Conservation (phyloP, 1,140 invertebrate species). For the Drosophila navojoa region DNA sequence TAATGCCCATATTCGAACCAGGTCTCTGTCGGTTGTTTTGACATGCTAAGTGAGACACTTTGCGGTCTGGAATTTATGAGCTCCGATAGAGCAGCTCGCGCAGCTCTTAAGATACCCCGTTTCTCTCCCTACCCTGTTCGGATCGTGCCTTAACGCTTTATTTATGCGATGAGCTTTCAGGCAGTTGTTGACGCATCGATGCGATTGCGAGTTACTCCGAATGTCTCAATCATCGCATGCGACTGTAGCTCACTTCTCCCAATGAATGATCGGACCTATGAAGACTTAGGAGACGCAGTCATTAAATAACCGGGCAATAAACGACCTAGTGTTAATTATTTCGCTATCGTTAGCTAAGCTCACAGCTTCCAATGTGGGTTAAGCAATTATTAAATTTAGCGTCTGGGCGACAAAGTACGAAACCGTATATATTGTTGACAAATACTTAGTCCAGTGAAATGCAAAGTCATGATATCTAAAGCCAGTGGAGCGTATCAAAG, state of each 20-base stretch:
- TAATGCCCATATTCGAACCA: too few relatives aligned
- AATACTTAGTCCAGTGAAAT: neutral
- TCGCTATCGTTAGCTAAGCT: constrained; percentile 12
- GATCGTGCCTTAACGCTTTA: constrained; percentile 21
- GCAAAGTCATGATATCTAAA: constrained; percentile 24
- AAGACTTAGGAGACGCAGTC: neutral
- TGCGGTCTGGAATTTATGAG: constrained; percentile 38
- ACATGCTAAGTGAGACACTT: constrained; percentile 57
- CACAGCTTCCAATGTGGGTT: constrained; percentile 21
- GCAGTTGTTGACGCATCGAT: constrained; percentile 44
- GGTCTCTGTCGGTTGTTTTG: too few relatives aligned
- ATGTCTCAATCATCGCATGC: constrained; percentile 34
- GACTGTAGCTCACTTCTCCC: too few relatives aligned
- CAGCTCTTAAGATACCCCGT: constrained; percentile 19
- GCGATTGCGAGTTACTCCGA: neutral
- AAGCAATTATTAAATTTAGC: constrained; percentile 29
- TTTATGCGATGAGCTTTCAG: constrained; percentile 41
- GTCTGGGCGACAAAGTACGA: neutral
- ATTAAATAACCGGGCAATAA: neutral
- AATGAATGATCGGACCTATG: neutral
- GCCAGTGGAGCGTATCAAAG: too few relatives aligned
- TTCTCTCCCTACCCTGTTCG: neutral
- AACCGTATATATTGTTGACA: constrained; percentile 2
- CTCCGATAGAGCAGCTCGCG: constrained; percentile 21
- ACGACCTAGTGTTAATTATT: constrained; percentile 24